Evolutionary conservation across 2,797 vertebrate species (phyloP).

Genomic region (Lepilemur septentrionalis): DNA sequence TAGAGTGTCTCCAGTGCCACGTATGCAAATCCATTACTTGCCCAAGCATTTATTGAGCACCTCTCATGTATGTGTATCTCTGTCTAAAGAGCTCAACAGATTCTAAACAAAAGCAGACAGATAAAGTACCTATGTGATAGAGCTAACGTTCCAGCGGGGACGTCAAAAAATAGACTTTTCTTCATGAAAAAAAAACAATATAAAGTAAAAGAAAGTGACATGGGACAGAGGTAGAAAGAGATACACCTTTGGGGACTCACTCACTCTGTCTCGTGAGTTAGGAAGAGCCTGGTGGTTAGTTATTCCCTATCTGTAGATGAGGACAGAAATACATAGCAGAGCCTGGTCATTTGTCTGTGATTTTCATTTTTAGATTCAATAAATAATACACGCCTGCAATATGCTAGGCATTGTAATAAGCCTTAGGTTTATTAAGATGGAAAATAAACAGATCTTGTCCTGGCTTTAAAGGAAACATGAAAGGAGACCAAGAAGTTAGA

Average conservation of each 20-base stretch:
- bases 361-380: background rate
- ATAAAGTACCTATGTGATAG: background rate
- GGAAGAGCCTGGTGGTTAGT: background rate
- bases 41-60: background rate
- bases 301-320: background rate
- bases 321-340: background rate
- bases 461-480: slow-evolving; percentile 23
- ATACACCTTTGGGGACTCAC: background rate
- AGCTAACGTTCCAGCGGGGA: background rate
- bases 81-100: background rate
- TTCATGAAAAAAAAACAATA: background rate
- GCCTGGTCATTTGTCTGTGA: background rate
- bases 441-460: background rate
- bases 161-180: background rate
- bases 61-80: background rate
- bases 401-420: background rate
- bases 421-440: slow-evolving; percentile 15
- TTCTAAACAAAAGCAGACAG: background rate
- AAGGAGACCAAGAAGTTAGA: background rate
- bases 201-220: background rate
- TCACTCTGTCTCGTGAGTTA: background rate
- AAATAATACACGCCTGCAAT: background rate
- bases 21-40: background rate
- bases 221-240: background rate
- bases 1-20: background rate